Evolutionary conservation across 2,797 vertebrate genomes (phyloP).

Genomic region (Orientallactaga sibirica): DNA sequence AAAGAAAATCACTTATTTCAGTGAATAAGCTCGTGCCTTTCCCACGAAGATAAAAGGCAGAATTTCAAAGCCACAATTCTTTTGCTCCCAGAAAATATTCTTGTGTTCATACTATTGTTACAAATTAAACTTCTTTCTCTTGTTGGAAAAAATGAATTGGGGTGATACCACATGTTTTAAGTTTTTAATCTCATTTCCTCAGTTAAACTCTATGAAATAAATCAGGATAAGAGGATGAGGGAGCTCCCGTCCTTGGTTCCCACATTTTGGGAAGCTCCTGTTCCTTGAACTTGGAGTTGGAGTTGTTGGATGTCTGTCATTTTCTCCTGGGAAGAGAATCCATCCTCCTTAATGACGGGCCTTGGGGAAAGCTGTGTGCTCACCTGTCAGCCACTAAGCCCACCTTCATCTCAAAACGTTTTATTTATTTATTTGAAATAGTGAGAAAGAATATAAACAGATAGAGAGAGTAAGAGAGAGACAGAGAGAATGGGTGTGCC

Average conservation of each 20-base stretch:
- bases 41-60: conserved; percentile 80
- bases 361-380: not conserved
- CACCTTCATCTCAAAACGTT: not conserved
- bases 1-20: conserved; percentile 47
- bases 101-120: conserved; percentile 60
- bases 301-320: not conserved
- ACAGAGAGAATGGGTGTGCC: too few relatives aligned
- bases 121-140: conserved; percentile 62
- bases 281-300: not conserved
- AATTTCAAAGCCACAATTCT: conserved; percentile 70
- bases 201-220: conserved; percentile 55
- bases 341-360: not conserved
- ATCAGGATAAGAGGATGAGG: not conserved
- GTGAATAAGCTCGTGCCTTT: conserved; percentile 63
- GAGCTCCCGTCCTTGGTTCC: not conserved
- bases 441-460: too few relatives aligned
- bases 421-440: too few relatives aligned
- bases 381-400: not conserved
- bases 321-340: not conserved
- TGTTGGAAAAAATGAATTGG: conserved; percentile 39
- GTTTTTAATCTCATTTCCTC: conserved; percentile 46
- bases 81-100: conserved; percentile 69
- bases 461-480: too few relatives aligned
- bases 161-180: conserved; percentile 62
- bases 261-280: not conserved